phyloP scores from a whole-genome alignment of 2,888 invertebrate species.

The Eubasilissa splendida region DNA sequence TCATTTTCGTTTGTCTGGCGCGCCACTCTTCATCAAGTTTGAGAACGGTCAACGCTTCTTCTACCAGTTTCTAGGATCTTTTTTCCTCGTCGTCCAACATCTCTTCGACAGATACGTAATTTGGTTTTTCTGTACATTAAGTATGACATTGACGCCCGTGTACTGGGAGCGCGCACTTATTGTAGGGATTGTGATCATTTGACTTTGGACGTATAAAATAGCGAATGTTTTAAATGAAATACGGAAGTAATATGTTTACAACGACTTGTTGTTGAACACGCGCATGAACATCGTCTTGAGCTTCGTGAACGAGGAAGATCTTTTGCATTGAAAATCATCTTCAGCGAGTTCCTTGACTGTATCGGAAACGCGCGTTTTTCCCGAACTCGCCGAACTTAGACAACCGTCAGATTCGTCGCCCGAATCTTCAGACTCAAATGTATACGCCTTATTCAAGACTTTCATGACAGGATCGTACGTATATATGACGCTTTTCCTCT shows the following conservation, averaged over 20 bases:
- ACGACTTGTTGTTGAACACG: constrained; percentile 50
- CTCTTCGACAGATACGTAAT: no score
- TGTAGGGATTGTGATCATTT: no score
- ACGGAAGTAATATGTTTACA: constrained; percentile 5
- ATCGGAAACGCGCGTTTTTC: background rate
- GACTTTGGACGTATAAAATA: no score
- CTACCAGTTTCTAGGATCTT: no score
- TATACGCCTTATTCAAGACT: constrained; percentile 51
- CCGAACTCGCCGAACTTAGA: background rate
- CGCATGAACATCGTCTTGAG: constrained; percentile 53
- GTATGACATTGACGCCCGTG: no score
- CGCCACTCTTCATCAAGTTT: no score
- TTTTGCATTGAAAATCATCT: constrained; percentile 43
- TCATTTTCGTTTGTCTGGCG: no score
- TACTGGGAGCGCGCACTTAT: no score
- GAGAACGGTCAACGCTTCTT: no score
- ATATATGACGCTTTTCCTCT: constrained; percentile 56
- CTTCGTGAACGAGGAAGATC: constrained; percentile 55
- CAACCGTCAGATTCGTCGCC: constrained; percentile 22
- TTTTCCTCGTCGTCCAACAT: no score
- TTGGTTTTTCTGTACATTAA: no score
- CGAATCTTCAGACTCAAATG: constrained; percentile 27
- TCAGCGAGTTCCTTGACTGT: background rate
- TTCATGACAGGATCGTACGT: constrained; percentile 52
- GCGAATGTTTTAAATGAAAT: no score